Percentiles rank a stretch among this genome's conserved stretches.
These are phyloP conservation scores for Lepus oiostolus DNA, from an alignment of 2,797 vertebrate genomes.

Conservation along the genomic window DNA sequence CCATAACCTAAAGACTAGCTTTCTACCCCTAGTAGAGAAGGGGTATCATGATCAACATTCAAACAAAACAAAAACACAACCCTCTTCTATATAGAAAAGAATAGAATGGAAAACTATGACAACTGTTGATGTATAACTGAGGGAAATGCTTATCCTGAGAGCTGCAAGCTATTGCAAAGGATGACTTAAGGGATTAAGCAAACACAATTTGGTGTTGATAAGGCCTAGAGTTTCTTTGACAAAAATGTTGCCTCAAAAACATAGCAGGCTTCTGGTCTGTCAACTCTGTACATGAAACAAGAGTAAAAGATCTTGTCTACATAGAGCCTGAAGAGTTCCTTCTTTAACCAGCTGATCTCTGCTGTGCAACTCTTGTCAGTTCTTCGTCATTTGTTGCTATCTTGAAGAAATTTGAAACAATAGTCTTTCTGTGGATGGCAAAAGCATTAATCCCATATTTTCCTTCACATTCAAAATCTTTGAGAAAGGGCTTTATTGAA, in stretches of 20 bases:
- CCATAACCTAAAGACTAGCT: background rate
- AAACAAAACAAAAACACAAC: background rate
- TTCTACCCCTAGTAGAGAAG: background rate
- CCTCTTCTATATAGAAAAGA: background rate
- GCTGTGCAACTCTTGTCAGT: background rate
- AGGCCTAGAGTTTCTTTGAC: background rate
- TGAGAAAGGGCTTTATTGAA: background rate
- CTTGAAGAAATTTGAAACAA: background rate
- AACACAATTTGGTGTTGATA: background rate
- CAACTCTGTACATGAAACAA: background rate
- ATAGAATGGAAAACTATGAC: background rate
- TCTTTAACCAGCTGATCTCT: background rate
- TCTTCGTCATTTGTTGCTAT: background rate
- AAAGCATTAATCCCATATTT: background rate
- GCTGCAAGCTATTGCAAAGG: background rate
- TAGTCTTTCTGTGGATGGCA: slow-evolving; percentile 6
- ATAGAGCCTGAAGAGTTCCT: background rate
- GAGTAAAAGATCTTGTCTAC: background rate
- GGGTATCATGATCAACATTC: background rate
- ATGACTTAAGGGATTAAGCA: background rate
- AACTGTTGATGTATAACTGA: background rate
- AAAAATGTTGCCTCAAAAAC: background rate
- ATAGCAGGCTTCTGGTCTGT: background rate
- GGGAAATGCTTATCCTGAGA: background rate
- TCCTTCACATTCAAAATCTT: background rate